Evolutionary conservation across 2,888 invertebrate species (phyloP), one percentile per base, ranked within the genome.

Genomic region (Sceliomorpha sp.): DNA sequence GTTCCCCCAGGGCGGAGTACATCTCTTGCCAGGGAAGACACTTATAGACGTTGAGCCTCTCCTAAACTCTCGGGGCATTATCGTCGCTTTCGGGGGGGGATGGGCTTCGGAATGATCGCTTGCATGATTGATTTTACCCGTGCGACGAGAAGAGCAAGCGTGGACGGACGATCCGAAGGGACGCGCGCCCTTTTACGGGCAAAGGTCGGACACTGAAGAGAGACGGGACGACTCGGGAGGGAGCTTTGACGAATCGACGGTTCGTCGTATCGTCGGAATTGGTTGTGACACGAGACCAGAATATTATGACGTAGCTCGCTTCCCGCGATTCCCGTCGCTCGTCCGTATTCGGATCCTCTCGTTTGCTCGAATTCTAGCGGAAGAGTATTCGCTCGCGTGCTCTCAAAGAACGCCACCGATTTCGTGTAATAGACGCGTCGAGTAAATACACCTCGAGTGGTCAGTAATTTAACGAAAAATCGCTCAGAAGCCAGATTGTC

Each of bases 41-140:
- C 79, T 78, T 80, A 76, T 78, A 74, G 76, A 70, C 78, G 74
- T 79, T 77, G 74, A 78, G 75, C 73, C 71, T 78, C 74, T 78
- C 78, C 75, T 78, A 76, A 78, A 77, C 76, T 70, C 74, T 68
- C 68, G 63, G 68, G 74, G 74, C 73, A 75, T 79, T 79, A 78
- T 75, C 75, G 72, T 72, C 72, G 71, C 72, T 74, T 75, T 64
- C 62, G 29, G 32, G 56, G 63, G 47, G 66, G 17, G 13, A 37
- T n/a, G n/a, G n/a, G n/a, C 56, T 37, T 32, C 36, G 5, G 42
- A 26, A 20, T n/a, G n/a, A n/a, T 12, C 27, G 45, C 7, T 62
- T 56, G 48, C 63, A 44, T 58, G 70, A 70, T 70, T 72, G 70
- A 70, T 69, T 73, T 60, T 67, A 34, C 48, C 69, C 58, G 40